A percentile compares a stretch with the other conserved stretches of the same genome.
Evolutionary conservation across 2,888 invertebrate species (phyloP).

Genomic region (Eremobia ochroleuca): DNA sequence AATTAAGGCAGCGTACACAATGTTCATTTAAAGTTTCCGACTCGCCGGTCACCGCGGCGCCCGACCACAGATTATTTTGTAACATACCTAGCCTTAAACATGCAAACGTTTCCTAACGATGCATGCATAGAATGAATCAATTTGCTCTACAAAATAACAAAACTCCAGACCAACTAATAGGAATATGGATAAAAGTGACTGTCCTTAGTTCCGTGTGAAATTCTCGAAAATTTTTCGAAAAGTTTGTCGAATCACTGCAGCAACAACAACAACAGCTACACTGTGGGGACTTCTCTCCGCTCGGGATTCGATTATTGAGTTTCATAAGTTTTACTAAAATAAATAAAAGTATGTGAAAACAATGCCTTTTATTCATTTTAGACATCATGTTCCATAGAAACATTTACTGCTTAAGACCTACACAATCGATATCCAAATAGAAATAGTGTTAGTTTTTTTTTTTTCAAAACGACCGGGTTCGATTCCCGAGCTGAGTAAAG

Average conservation of each 20-base stretch:
- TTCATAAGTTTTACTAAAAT: slow-evolving; percentile 1
- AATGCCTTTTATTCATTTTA: too few relatives aligned
- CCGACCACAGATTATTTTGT: slow-evolving; percentile 68
- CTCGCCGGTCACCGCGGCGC: slow-evolving; percentile 61
- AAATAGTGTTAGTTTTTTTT: too few relatives aligned
- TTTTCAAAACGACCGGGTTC: too few relatives aligned
- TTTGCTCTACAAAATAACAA: slow-evolving; percentile 11
- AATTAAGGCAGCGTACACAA: slow-evolving; percentile 71
- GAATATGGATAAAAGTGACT: slow-evolving; percentile 1
- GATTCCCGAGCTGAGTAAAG: too few relatives aligned
- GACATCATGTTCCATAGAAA: too few relatives aligned
- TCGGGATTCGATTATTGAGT: slow-evolving; percentile 9
- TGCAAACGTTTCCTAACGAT: slow-evolving; percentile 41
- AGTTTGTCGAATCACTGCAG: slow-evolving; percentile 17
- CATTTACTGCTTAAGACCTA: too few relatives aligned
- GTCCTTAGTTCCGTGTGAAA: neutral
- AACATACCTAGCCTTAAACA: slow-evolving; percentile 52
- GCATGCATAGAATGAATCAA: slow-evolving; percentile 18
- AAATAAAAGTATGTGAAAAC: too few relatives aligned
- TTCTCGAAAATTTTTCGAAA: neutral
- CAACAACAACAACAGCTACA: too few relatives aligned
- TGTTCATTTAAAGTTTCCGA: slow-evolving; percentile 76
- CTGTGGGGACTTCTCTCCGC: neutral
- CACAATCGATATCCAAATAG: too few relatives aligned
- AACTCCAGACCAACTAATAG: neutral